Percentiles rank a stretch among this genome's conserved stretches.
These are phyloP conservation scores for Ginglymostoma cirratum DNA, from an alignment of 2,113 vertebrate species.

Conservation along the genomic window DNA sequence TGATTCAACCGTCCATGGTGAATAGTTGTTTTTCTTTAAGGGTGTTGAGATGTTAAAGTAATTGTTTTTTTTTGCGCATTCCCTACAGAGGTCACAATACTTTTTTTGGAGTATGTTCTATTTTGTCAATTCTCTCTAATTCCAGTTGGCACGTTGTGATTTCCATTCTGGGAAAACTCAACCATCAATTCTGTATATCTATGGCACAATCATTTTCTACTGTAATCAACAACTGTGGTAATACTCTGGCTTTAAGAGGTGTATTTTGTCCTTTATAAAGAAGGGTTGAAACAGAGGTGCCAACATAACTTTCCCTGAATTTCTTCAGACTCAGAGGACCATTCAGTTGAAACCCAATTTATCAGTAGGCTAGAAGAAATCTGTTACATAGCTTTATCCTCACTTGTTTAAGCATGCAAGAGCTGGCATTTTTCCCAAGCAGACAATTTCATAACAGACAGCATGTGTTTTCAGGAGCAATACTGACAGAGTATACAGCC, in stretches of 20 bases:
- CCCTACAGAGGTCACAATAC: background rate
- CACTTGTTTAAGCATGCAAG: background rate
- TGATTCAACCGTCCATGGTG: background rate
- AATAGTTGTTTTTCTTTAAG: background rate
- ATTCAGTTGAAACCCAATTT: conserved; percentile 26
- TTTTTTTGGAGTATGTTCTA: background rate
- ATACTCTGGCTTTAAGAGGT: too few species aligned
- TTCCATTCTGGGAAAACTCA: background rate
- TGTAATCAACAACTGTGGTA: background rate
- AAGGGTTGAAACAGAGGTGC: too few species aligned
- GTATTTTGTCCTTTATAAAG: too few species aligned
- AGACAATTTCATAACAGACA: conserved; percentile 24
- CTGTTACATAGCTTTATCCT: background rate
- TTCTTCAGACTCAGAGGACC: background rate
- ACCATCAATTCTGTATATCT: background rate
- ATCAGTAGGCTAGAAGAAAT: background rate
- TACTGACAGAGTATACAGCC: conserved; percentile 7
- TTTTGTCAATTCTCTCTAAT: background rate
- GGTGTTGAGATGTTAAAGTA: background rate
- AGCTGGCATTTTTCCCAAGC: background rate
- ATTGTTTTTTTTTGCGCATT: background rate
- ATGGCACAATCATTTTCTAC: background rate
- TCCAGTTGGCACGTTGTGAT: background rate
- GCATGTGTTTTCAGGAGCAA: background rate
- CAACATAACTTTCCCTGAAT: background rate